Evolutionary conservation across 2,113 vertebrate genomes (phyloP).

Genomic region (Rutilus rutilus): DNA sequence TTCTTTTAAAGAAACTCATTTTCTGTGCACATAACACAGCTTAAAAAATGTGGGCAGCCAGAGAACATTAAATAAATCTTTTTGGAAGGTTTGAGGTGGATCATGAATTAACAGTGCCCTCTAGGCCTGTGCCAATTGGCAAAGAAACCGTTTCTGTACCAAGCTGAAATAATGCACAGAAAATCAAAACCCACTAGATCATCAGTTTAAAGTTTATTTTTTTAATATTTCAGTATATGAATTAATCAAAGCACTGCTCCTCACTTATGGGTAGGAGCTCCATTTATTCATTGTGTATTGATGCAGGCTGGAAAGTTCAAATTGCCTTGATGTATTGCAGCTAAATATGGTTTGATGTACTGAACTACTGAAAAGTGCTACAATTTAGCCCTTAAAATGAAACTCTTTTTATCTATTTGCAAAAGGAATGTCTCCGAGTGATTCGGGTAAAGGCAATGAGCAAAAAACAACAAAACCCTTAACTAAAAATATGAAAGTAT

Average conservation of each 20-base stretch:
- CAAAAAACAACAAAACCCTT: background rate
- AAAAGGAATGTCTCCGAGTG: background rate
- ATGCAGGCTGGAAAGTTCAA: background rate
- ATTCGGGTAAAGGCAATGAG: background rate
- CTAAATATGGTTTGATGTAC: background rate
- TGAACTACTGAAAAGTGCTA: background rate
- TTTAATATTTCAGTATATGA: background rate
- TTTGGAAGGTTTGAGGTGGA: constrained; percentile 55
- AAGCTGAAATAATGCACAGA: constrained; percentile 71
- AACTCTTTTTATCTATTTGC: background rate
- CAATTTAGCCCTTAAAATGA: background rate
- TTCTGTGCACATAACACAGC: constrained; percentile 15
- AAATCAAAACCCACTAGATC: constrained; percentile 64
- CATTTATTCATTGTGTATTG: background rate
- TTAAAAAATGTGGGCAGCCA: constrained; percentile 1
- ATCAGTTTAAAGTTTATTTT: constrained; percentile 2
- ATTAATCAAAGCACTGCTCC: constrained; percentile 1
- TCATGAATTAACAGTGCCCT: constrained; percentile 72
- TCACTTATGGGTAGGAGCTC: background rate
- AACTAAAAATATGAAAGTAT: no score
- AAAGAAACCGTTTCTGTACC: constrained; percentile 67
- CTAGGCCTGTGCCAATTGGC: constrained; percentile 75
- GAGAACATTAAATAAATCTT: constrained; percentile 18
- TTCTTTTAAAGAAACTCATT: background rate
- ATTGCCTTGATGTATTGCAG: constrained; percentile 2